Conservation (phyloP, 1,140 invertebrate genomes). For the Drosophila neocordata region DNA sequence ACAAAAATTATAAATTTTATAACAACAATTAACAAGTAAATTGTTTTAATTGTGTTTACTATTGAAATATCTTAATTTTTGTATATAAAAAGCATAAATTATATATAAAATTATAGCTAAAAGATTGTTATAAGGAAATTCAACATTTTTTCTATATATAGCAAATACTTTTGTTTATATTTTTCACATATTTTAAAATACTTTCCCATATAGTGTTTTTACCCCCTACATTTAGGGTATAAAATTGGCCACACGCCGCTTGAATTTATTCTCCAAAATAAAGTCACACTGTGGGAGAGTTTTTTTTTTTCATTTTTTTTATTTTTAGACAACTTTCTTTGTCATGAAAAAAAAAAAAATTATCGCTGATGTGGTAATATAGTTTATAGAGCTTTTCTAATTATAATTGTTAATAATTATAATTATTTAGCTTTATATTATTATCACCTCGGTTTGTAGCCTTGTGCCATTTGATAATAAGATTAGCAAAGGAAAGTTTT, state of each 20-base stretch:
- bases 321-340: slow-evolving; percentile 1
- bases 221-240: background rate
- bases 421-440: background rate
- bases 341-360: background rate
- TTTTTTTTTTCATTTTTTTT: background rate
- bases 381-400: background rate
- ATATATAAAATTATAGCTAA: no score
- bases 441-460: slow-evolving; percentile 4
- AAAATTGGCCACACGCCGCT: background rate
- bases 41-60: no score
- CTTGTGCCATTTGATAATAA: slow-evolving; percentile 59
- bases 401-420: background rate
- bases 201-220: background rate
- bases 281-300: background rate
- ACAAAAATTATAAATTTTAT: no score
- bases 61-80: no score
- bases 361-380: background rate
- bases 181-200: background rate
- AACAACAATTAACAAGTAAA: no score
- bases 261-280: background rate
- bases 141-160: no score
- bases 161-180: no score
- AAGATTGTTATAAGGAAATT: no score
- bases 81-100: no score
- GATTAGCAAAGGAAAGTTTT: slow-evolving; percentile 50